Evolutionary conservation across 2,797 vertebrate species (phyloP), one percentile per base, ranked within the genome.

Genomic region (Alfaro cultratus): DNA sequence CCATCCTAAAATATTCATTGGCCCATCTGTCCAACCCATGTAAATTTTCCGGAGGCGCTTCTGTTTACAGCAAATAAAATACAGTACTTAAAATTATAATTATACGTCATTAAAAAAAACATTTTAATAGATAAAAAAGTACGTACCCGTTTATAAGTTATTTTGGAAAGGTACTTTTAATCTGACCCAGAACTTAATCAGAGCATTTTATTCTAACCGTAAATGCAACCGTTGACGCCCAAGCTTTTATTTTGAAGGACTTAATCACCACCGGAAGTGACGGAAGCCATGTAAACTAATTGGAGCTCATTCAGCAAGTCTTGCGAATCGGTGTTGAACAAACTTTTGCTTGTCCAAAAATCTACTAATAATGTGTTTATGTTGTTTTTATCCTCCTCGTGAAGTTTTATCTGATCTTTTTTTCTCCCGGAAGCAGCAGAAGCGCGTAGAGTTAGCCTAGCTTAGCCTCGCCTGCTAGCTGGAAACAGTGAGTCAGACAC

Each of bases 391-490:
- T 39, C 5, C 64, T 39, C 16, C 3, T 23, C 21, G 34, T 5
- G 36, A 67, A 39, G 34, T 36, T 67, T 4, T 3, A 23, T 18
- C 18, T 2, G 10, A 67, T 11, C 4, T 67, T 12, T 2, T 67
- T 39, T 5, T 34, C 57, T 31, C 2, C 29, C 57, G 57, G 57
- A 31, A 62, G 57, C 13, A 31, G 29, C 57, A 31, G 57, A 23
- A 23, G 31, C 72, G 9, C 5, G 12, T 2, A 7, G 23, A 23
- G 73, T 74, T 45, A 43, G 11, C 43, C 43, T 74, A 74, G 73
- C 72, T 12, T 74, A 74, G 71, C 73, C 26, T 74, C 53, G 72
- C 72, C 18, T 73, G 72, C 34, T 36, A 51, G 31, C 47, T 36
- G 15, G 8, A 67, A 39, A 34, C 64, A 23, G 29, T 6, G 13